These are phyloP conservation scores for Latrodectus elegans DNA, from an alignment of 2,888 invertebrate species.

Conservation along the genomic window DNA sequence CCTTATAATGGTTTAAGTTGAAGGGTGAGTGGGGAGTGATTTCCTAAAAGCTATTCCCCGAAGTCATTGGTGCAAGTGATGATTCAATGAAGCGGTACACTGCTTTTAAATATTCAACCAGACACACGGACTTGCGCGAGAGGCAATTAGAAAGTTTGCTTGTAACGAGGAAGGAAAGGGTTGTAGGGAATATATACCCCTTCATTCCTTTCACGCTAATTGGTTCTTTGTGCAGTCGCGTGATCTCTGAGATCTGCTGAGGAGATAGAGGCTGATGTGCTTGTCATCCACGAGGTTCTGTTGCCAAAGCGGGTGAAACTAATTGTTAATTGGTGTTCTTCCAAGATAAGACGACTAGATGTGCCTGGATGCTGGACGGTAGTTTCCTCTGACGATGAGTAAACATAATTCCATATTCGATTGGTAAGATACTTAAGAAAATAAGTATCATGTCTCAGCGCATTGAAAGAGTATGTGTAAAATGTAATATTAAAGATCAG, in stretches of 20 bases:
- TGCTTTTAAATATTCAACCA: neutral
- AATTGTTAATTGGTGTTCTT: too few relatives aligned
- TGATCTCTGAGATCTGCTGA: conserved; percentile 2
- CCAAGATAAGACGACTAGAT: too few relatives aligned
- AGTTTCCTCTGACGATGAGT: too few relatives aligned
- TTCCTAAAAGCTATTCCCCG: neutral
- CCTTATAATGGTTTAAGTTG: neutral
- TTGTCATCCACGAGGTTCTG: neutral
- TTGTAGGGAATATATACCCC: neutral
- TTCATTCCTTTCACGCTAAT: conserved; percentile 1
- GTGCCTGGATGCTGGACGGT: too few relatives aligned
- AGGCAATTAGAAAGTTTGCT: neutral
- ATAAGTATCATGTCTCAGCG: too few relatives aligned
- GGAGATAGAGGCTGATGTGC: neutral
- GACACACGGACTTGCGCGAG: neutral
- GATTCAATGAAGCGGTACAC: neutral
- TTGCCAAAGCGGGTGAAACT: neutral
- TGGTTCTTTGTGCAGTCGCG: conserved; percentile 2
- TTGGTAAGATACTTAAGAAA: too few relatives aligned
- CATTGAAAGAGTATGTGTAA: too few relatives aligned
- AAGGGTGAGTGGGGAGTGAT: neutral
- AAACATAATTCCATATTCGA: too few relatives aligned
- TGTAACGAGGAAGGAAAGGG: neutral
- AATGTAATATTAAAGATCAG: too few relatives aligned
- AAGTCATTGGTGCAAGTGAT: neutral